Base-by-base conservation (phyloP, 2,797 vertebrate species). In the Furcifer pardalis region DNA sequence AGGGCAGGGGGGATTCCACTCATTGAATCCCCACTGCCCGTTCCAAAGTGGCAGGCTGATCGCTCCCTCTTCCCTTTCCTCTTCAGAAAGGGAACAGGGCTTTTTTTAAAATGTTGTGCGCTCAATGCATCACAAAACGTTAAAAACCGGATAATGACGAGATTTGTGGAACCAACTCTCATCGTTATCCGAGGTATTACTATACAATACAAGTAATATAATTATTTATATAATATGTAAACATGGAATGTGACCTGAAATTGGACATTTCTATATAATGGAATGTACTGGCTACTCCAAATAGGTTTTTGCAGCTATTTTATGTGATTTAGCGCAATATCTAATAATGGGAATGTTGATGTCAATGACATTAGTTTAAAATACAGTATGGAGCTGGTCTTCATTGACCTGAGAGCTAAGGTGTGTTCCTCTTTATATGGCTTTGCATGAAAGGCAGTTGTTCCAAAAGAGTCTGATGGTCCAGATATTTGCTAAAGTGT, bases 391-490 rank as follows among this genome's bases (percentile, higher is more conserved):
- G 83, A 84, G 83, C 86, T 80, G 84, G 87, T 83, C 15, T 7
- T 91, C 82, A 89, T 74, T 87, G 83, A 86, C 78, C n/a, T 59
- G 86, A 87, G 81, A 90, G 83, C 88, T 79, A 77, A 0, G 69
- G 56, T 88, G 65, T 79, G 92, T 65, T 92, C 74, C 90, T 78
- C 88, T 92, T 88, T 79, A 56, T 2, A 25, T 87, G 23, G 56
- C 86, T 44, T 88, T 93, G 95, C 95, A 95, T 94, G 94, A 92
- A 89, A 90, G 91, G 1, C 80, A 92, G 87, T 92, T 94, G 81
- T 75, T 90, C 90, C 89, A 89, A 69, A 93, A 83, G 86, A 15
- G 81, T 86, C 90, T 92, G 86, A 89, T 87, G 86, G 86, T 91
- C 92, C 89, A 89, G 91, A 86, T 59, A 0, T 87, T 91, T 60